Conservation (phyloP, 1,140 invertebrate species). For the Sinonovacula constricta region DNA sequence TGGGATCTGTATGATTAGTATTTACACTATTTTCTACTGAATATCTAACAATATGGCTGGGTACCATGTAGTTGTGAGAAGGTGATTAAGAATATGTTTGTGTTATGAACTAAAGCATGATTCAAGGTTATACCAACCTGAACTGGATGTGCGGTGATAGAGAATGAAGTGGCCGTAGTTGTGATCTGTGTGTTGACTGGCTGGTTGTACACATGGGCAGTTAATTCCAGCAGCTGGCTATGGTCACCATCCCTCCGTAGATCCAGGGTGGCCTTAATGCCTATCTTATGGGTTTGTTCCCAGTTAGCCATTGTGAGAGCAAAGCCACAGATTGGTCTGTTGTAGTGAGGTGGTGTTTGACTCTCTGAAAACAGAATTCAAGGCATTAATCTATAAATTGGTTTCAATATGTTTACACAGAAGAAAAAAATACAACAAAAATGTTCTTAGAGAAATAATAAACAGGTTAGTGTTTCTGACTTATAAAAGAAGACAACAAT, state of each 20-base stretch:
- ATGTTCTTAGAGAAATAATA: no score
- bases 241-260: conserved; percentile 37
- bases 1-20: no score
- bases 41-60: no score
- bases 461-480: no score
- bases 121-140: no score
- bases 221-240: conserved; percentile 7
- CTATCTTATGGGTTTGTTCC: conserved; percentile 29
- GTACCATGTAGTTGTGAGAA: no score
- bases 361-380: conserved; percentile 17
- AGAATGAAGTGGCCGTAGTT: not conserved
- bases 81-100: no score
- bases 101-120: no score
- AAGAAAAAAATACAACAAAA: no score
- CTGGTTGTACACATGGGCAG: conserved; percentile 44
- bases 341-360: conserved; percentile 16
- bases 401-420: no score
- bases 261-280: conserved; percentile 41
- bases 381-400: not conserved
- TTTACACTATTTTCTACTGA: no score
- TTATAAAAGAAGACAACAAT: no score
- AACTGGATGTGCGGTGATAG: conserved; percentile 5
- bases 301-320: conserved; percentile 31
- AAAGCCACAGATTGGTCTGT: conserved; percentile 40
- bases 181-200: conserved; percentile 36